A percentile compares a stretch with the other conserved stretches of the same genome.
phyloP scores from a whole-genome alignment of 2,113 vertebrate genomes.

The Urocitellus parryii region DNA sequence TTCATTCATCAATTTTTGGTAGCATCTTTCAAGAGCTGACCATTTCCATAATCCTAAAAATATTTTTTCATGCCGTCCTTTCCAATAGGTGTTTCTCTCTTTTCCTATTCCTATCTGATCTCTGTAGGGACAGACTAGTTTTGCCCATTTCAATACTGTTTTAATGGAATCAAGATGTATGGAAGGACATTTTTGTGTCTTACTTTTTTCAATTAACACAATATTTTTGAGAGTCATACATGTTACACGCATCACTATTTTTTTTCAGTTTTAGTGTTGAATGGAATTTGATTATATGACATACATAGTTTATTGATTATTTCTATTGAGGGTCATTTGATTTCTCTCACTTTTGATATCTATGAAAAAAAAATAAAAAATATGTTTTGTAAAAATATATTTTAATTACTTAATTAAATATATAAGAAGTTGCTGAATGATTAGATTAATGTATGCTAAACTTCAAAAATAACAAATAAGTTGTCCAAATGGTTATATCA shows the following conservation, averaged over 20 bases:
- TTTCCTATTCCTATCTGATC: neutral
- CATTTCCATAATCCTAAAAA: neutral
- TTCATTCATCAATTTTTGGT: neutral
- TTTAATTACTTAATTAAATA: neutral
- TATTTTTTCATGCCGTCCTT: too few relatives aligned
- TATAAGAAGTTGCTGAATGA: neutral
- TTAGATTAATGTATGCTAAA: neutral
- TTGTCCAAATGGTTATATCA: neutral
- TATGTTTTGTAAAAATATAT: neutral
- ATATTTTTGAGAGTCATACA: neutral
- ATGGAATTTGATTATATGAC: neutral
- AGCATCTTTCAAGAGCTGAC: neutral
- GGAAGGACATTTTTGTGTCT: neutral
- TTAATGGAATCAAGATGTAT: too few relatives aligned
- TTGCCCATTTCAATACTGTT: neutral
- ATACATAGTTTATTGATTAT: neutral
- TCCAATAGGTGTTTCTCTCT: fast-evolving
- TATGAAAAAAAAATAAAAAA: too few relatives aligned
- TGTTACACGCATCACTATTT: neutral
- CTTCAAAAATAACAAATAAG: neutral
- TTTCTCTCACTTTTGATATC: neutral
- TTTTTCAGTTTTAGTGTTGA: neutral
- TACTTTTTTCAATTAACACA: neutral
- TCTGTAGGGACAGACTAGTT: neutral
- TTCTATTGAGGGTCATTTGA: neutral